These are phyloP conservation scores for Pseudomyrmex gracilis DNA, from an alignment of 1,140 invertebrate species.

Conservation along the genomic window DNA sequence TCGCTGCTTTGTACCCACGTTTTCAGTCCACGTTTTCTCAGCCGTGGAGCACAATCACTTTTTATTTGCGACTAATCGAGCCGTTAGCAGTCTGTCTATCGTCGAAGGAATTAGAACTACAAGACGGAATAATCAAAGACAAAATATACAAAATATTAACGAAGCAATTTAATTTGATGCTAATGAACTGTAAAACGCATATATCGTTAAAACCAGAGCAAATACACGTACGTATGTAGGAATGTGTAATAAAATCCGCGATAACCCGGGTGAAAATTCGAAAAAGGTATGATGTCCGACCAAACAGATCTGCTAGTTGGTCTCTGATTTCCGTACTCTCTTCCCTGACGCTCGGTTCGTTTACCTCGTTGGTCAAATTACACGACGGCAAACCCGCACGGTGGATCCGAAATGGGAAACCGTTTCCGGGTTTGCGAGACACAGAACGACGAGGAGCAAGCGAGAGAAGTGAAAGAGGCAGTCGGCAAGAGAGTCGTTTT, in stretches of 20 bases:
- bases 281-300: constrained; percentile 7
- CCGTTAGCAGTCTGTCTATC: neutral
- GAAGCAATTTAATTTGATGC: neutral
- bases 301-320: constrained; percentile 38
- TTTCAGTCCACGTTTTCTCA: neutral
- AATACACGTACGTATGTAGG: neutral
- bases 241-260: neutral
- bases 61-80: constrained; percentile 32
- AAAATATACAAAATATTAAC: neutral
- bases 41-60: constrained; percentile 10
- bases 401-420: constrained; percentile 66
- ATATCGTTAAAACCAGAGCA: neutral
- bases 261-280: constrained; percentile 9
- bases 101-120: constrained; percentile 4
- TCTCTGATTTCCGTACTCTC: constrained; percentile 31
- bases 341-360: constrained; percentile 58
- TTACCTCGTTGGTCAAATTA: constrained; percentile 61
- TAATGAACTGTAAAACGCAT: neutral
- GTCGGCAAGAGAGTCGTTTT: constrained; percentile 64
- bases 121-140: neutral
- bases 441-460: constrained; percentile 11
- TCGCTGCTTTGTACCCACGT: neutral
- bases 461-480: constrained; percentile 21
- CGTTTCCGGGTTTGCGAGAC: constrained; percentile 45
- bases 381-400: constrained; percentile 49